Evolutionary conservation across 2,888 invertebrate genomes (phyloP), one percentile per base, ranked within the genome.

Genomic region (Xiphydria camelus): DNA sequence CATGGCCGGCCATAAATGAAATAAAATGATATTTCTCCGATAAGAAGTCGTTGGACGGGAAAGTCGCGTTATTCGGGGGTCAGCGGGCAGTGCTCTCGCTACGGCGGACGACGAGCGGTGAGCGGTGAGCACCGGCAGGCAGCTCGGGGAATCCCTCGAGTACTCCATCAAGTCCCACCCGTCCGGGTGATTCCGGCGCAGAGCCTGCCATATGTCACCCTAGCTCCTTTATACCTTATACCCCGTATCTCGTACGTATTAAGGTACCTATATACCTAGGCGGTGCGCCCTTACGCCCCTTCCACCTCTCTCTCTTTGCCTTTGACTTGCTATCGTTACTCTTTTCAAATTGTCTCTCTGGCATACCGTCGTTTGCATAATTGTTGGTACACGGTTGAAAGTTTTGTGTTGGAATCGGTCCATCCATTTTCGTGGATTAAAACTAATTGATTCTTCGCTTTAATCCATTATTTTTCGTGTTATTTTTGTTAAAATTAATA

Each of bases 21-120:
- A 75, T 73, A 73, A 73, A 75, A 74, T 74, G 73, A 74, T 73
- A 74, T 73, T 73, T 66, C 52, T 54, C 54, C 59, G 66, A 66
- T 67, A 67, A 62, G 67, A 57, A 53, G 49, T 55, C 54, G 49
- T 47, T 49, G 51, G 47, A 22, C 58, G 53, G 62, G 59, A 67
- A 70, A 68, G 65, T 66, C 68, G 58, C 55, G 61, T 70, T 73
- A 70, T 64, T 71, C 61, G 62, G 59, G 73, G 73, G 59, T 66
- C 66, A 67, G 55, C 60, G 60, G 49, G 57, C 53, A 22, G 26
- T 9, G 25, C 29, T 12, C 29, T 29, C 29, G 14, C 29, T 29
- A 29, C 14, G 29, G 15, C n/a, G n/a, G n/a, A n/a, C n/a, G n/a
- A n/a, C n/a, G n/a, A n/a, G n/a, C n/a, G 15, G 29, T 15, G 29